Conservation (phyloP, 1,140 invertebrate species). For the Chrysoperla carnea region DNA sequence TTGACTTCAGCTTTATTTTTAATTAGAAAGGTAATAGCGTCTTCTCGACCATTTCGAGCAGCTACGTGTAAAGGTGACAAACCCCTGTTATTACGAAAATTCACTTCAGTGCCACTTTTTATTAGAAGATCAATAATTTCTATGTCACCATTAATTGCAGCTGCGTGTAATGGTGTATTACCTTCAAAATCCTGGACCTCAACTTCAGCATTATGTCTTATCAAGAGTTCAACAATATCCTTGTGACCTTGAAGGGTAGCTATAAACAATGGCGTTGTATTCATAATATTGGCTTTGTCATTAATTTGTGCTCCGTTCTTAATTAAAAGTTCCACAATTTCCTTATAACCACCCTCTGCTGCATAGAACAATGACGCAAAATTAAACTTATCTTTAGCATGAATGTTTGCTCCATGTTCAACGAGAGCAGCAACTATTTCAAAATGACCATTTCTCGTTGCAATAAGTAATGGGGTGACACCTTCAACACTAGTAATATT, state of each 20-base stretch:
- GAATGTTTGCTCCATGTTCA: slow-evolving; percentile 3
- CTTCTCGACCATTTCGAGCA: not conserved
- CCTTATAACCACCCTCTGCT: slow-evolving; percentile 3
- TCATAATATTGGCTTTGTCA: not conserved
- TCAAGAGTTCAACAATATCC: slow-evolving; percentile 6
- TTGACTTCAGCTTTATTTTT: slow-evolving; percentile 3
- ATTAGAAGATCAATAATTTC: slow-evolving; percentile 5
- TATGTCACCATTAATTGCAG: slow-evolving; percentile 4
- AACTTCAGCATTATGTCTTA: slow-evolving; percentile 6
- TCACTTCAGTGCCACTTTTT: slow-evolving; percentile 6
- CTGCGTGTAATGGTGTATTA: slow-evolving; percentile 5
- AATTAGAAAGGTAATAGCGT: slow-evolving; percentile 3
- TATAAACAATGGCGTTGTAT: slow-evolving; percentile 3
- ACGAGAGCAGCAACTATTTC: slow-evolving; percentile 6
- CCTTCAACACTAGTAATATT: slow-evolving; percentile 3
- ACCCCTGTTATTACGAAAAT: not conserved
- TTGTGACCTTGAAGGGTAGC: slow-evolving; percentile 2
- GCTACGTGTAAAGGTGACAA: not conserved
- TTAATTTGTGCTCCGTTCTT: slow-evolving; percentile 2
- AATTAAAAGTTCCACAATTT: slow-evolving; percentile 4
- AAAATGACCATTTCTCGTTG: slow-evolving; percentile 5
- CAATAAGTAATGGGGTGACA: slow-evolving; percentile 6
- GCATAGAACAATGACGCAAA: slow-evolving; percentile 6
- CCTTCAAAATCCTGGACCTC: slow-evolving; percentile 5
- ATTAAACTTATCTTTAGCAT: slow-evolving; percentile 6